Base-by-base conservation (phyloP, 2,113 vertebrate genomes). In the Propithecus coquereli region DNA sequence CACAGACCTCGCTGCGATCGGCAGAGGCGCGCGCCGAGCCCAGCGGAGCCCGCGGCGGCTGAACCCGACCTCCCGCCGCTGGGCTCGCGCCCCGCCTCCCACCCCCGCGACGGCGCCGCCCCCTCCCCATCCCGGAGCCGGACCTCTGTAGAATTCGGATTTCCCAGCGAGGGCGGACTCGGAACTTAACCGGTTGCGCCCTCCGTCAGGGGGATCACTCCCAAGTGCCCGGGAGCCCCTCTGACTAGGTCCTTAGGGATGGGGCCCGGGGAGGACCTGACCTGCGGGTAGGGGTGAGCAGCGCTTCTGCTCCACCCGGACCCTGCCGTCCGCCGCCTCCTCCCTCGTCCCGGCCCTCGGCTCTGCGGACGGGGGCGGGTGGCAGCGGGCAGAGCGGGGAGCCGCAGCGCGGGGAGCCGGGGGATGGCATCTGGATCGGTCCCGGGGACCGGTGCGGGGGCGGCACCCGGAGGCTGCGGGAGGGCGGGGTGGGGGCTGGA, bases 401-500 rank as follows among this genome's bases (percentile, higher is more conserved):
- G 76, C 59, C 27, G 0, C 95, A 45, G 79, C 32, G 12, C 0
- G 22, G n/a, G 66, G 50, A 30, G 32, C 70, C 20, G 1, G 80
- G 54, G 34, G 30, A 20, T 18, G 14, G 45, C 87, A 68, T 47
- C 27, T 43, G 83, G 45, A 68, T 30, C 30, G 0, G 32, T 57
- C 74, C 65, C 43, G 13, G 12, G 50, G 43, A 25, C 23, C 12
- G 13, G 52, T 8, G 47, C 54, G n/a, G n/a, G 73, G 23, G 5
- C 23, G 27, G 40, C 25, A 3, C 14, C 18, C 30, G 18, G 57
- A 9, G 54, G 68, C 76, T 1, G 59, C 18, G 5, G 61, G 70
- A 37, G 34, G 9, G 32, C n/a, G 16, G 54, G 91, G 57, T 74
- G 57, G 90, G 86, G 92, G 50, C 84, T 54, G 90, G 90, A 20